These are phyloP conservation scores for Liasis olivaceus DNA, from an alignment of 2,797 vertebrate species.

Conservation along the genomic window DNA sequence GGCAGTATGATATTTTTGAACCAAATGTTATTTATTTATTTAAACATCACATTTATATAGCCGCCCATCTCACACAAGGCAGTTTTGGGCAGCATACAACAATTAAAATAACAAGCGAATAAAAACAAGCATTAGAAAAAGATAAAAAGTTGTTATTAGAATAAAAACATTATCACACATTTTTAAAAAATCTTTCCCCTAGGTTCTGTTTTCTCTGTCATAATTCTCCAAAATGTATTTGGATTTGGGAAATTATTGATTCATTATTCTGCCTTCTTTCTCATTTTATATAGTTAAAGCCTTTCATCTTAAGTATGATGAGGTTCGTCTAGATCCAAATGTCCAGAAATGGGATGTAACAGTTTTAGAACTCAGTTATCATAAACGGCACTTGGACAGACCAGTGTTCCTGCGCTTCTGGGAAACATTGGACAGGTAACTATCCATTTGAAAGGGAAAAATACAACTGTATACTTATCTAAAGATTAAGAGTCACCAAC, in stretches of 20 bases:
- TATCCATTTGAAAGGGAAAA: not conserved
- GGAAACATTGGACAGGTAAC: conserved; percentile 97
- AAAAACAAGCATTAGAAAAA: too few relatives aligned
- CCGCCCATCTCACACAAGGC: too few relatives aligned
- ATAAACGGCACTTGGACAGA: conserved; percentile 94
- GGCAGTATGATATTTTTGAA: not conserved
- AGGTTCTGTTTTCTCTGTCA: not conserved
- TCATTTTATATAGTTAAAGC: conserved; percentile 85
- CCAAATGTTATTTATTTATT: too few relatives aligned
- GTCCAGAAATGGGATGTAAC: conserved; percentile 99
- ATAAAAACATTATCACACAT: too few relatives aligned
- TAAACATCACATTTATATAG: too few relatives aligned
- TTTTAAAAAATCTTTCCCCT: not conserved
- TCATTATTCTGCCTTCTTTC: not conserved
- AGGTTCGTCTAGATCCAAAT: conserved; percentile 93
- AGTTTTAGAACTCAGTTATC: conserved; percentile 95
- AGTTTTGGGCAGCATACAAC: too few relatives aligned
- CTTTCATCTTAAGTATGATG: conserved; percentile 97
- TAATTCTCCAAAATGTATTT: not conserved
- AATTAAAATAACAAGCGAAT: too few relatives aligned
- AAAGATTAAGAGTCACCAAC: not conserved
- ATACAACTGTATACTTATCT: not conserved
- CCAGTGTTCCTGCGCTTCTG: conserved; percentile 96
- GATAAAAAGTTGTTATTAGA: too few relatives aligned
- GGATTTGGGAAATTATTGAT: not conserved